Evolutionary conservation across 2,113 vertebrate genomes (phyloP).

Genomic region (Trogon surrucura): DNA sequence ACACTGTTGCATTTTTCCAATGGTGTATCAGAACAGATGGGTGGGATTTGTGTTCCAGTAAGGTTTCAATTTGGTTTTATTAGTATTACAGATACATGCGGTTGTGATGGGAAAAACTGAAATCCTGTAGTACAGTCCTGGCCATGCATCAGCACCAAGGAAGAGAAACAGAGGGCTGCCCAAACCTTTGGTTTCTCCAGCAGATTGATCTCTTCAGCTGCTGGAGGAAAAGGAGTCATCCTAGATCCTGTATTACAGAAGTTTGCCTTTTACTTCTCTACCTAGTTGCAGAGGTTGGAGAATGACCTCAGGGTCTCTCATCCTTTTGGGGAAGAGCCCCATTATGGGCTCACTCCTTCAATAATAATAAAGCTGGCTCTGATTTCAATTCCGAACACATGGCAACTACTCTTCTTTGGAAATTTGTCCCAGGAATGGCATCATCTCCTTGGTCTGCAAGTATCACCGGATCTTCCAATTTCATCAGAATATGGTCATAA

Average conservation of each 20-base stretch:
- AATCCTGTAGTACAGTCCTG: neutral
- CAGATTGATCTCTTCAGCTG: neutral
- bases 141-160: rapidly evolving
- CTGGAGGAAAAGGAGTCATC: rapidly evolving
- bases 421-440: neutral
- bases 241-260: neutral
- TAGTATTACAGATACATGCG: neutral
- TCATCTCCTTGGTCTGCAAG: neutral
- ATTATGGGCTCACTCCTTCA: rapidly evolving
- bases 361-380: rapidly evolving
- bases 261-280: neutral
- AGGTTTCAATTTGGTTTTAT: conserved; percentile 16
- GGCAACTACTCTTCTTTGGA: neutral
- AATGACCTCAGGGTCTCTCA: neutral
- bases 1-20: neutral
- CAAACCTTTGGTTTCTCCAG: neutral
- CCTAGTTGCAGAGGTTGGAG: neutral
- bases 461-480: neutral
- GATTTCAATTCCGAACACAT: rapidly evolving
- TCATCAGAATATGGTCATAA: neutral
- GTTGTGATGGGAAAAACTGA: neutral
- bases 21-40: neutral
- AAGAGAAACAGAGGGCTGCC: neutral
- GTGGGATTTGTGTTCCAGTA: neutral
- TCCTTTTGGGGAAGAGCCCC: neutral